phyloP scores from a whole-genome alignment of 2,113 vertebrate genomes.

The Hemichromis elongatus region DNA sequence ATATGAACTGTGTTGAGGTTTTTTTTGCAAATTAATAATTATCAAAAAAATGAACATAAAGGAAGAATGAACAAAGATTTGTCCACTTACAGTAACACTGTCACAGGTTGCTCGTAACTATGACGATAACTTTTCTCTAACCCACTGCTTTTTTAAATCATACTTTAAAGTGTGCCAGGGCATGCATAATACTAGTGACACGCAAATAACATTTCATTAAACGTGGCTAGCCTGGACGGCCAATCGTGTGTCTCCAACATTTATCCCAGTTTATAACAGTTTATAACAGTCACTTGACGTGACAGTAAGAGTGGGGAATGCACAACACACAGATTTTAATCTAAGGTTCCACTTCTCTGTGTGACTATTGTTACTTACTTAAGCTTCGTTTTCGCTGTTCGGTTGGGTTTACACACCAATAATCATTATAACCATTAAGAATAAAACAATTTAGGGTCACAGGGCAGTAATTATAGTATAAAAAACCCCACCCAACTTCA shows the following conservation, averaged over 20 bases:
- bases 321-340: not conserved
- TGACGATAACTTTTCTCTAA: not conserved
- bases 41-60: not conserved
- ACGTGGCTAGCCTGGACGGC: rapidly evolving
- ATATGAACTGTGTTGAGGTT: too few species aligned
- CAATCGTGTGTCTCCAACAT: not conserved
- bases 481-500: not conserved
- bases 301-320: rapidly evolving
- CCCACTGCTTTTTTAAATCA: not conserved
- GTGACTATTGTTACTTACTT: not conserved
- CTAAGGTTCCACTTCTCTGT: not conserved
- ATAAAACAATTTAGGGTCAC: not conserved
- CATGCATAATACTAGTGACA: not conserved
- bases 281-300: not conserved
- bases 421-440: too few species aligned
- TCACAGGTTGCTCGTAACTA: not conserved
- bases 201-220: not conserved
- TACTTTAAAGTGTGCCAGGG: not conserved
- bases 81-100: not conserved
- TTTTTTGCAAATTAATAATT: not conserved
- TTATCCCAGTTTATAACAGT: not conserved
- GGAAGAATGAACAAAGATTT: not conserved
- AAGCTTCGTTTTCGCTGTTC: rapidly evolving
- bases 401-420: not conserved
- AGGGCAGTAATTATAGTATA: not conserved